Conservation (phyloP, 2,888 invertebrate species). For the Nipponacmea schrenckii region DNA sequence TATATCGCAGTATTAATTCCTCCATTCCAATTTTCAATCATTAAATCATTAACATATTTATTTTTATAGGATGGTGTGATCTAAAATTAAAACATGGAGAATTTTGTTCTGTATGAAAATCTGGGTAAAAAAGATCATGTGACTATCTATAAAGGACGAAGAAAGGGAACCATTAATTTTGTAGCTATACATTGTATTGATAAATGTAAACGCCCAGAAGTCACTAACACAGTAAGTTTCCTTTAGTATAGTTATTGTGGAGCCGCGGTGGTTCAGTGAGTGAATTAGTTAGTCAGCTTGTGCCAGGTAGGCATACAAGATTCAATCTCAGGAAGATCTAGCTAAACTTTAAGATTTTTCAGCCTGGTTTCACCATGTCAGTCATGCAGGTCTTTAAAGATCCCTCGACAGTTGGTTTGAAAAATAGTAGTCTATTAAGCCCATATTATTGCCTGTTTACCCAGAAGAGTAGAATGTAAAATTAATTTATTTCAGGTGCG, state of each 20-base stretch:
- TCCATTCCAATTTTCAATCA: too few species aligned
- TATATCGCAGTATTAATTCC: too few species aligned
- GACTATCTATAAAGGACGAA: conserved; percentile 67
- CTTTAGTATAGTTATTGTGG: background rate
- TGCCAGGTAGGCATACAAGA: too few species aligned
- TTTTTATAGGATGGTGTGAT: too few species aligned
- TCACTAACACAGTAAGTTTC: conserved; percentile 66
- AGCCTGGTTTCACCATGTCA: too few species aligned
- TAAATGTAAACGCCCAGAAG: conserved; percentile 65
- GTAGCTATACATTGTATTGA: conserved; percentile 68
- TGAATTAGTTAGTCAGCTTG: background rate
- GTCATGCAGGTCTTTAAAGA: background rate
- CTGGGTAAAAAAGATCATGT: conserved; percentile 63
- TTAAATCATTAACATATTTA: too few species aligned
- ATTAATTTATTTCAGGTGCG: conserved; percentile 56
- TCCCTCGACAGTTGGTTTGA: background rate
- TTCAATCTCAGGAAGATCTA: too few species aligned
- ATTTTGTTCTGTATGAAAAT: conserved; percentile 69
- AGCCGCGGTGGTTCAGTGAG: background rate
- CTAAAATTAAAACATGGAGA: conserved; percentile 59
- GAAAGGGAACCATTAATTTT: conserved; percentile 68
- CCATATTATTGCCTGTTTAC: too few species aligned
- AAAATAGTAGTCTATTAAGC: too few species aligned
- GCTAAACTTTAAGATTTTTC: too few species aligned
- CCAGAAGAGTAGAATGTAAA: too few species aligned